Evolutionary conservation across 2,113 vertebrate genomes (phyloP), one percentile per base, ranked within the genome.

Genomic region (Anoplopoma fimbria): DNA sequence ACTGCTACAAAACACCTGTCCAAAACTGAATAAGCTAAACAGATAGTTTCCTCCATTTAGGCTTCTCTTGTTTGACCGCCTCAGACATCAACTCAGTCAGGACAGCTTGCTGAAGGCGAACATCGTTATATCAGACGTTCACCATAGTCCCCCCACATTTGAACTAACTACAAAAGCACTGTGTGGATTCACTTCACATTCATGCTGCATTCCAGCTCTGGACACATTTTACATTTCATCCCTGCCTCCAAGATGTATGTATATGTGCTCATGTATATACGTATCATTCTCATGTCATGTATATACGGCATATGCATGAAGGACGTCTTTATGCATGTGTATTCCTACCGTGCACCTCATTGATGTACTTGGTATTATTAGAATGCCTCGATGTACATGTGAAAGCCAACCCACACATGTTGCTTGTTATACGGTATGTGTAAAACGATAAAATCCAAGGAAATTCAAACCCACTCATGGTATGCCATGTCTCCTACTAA

Each of bases 311-410:
- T 25, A 62, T 21, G 45, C 29, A 29, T 29, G 42, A 13, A 42
- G 23, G 29, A 76, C 25, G 33, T 47, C 8, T 62, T 53, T 45
- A 1, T 69, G 29, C 6, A 47, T 75, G 31, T 78, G 33, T 68
- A 67, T 69, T 25, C 12, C 63, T 38, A 34, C 55, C 23, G 23
- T 58, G 61, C 64, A 34, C 40, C 62, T 77, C 6, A 0, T 75
- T 58, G 60, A 62, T 78, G 58, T 78, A 21, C 70, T 45, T n/a
- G 34, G 25, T 36, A 72, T 85, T 65, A 49, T 74, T 74, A 76
- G 42, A 83, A 68, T 8, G 15, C 29, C 31, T 25, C 1, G 12
- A 58, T 4, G n/a, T 38, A 62, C 8, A 49, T 47, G 40, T 84
- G 64, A 67, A 53, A 84, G 3, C 47, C 36, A 71, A 21, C 7